Evolutionary conservation across 2,113 vertebrate genomes (phyloP).

Genomic region (Dicrurus megarhynchus): DNA sequence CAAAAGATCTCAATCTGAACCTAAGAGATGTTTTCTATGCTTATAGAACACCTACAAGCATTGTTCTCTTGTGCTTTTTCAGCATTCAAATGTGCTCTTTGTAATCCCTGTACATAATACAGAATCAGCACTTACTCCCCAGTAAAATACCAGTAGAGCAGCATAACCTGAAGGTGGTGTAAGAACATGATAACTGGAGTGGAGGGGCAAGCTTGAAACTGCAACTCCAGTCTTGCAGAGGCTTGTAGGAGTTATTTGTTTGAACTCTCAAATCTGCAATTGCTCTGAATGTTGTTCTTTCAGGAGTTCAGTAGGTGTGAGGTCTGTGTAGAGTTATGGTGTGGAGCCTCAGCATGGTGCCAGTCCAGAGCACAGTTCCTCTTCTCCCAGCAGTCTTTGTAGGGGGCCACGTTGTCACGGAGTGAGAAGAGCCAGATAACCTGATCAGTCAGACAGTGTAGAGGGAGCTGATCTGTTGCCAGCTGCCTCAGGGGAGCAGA

Average conservation of each 20-base stretch:
- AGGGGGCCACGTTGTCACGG: too few species aligned
- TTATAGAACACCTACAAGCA: neutral
- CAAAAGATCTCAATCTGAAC: neutral
- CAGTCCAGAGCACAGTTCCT: neutral
- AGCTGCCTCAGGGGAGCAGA: neutral
- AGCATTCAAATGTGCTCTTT: neutral
- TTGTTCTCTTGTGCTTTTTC: neutral
- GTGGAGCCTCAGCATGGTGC: neutral
- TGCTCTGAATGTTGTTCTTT: neutral
- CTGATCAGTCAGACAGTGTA: neutral
- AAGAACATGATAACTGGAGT: neutral
- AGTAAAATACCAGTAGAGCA: neutral
- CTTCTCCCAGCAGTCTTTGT: neutral
- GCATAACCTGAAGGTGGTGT: neutral
- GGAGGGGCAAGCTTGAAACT: neutral
- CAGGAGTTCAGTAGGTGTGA: neutral
- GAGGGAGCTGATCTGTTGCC: neutral
- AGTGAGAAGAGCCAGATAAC: neutral
- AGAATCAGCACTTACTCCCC: neutral
- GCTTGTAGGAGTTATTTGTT: neutral
- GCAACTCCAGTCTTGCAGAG: neutral
- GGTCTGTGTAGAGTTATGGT: neutral
- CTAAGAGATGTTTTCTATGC: neutral
- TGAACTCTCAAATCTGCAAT: neutral
- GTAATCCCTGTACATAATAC: rapidly evolving